Evolutionary conservation across 1,140 invertebrate genomes (phyloP).

Genomic region (Thaumatotibia leucotreta): DNA sequence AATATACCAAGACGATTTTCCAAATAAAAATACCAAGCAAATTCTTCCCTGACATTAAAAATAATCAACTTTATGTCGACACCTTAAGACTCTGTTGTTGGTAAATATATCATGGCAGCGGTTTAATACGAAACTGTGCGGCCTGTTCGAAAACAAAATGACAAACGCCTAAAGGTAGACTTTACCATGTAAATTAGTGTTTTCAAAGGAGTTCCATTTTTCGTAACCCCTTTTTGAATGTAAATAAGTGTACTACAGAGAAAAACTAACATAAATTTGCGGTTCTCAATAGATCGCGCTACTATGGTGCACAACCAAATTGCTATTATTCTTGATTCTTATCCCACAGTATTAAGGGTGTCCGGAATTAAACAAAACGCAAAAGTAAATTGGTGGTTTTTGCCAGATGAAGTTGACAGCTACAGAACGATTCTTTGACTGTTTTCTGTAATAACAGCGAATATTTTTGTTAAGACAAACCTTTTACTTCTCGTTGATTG

Average conservation of each 20-base stretch:
- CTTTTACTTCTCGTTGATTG: conserved; percentile 55
- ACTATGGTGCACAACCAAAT: neutral
- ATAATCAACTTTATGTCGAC: neutral
- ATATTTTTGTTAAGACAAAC: conserved; percentile 41
- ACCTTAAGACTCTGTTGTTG: neutral
- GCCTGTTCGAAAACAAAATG: conserved; percentile 13
- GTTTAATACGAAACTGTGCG: neutral
- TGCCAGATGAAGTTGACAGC: conserved; percentile 31
- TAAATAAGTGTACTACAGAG: conserved; percentile 39
- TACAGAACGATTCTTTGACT: conserved; percentile 37
- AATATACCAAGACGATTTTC: neutral
- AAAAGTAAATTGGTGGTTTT: neutral
- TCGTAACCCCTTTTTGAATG: conserved; percentile 50
- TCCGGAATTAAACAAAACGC: neutral
- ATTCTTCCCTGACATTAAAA: neutral
- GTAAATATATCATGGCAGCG: neutral
- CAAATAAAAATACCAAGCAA: neutral
- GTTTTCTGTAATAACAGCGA: conserved; percentile 41
- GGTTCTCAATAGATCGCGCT: neutral
- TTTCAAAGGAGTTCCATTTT: conserved; percentile 38
- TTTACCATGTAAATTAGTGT: conserved; percentile 44
- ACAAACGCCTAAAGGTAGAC: conserved; percentile 17
- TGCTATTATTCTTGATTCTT: neutral
- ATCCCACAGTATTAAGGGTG: neutral
- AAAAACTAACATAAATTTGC: conserved; percentile 4